Conservation (phyloP, 2,113 vertebrate genomes). For the Ursus arctos region DNA sequence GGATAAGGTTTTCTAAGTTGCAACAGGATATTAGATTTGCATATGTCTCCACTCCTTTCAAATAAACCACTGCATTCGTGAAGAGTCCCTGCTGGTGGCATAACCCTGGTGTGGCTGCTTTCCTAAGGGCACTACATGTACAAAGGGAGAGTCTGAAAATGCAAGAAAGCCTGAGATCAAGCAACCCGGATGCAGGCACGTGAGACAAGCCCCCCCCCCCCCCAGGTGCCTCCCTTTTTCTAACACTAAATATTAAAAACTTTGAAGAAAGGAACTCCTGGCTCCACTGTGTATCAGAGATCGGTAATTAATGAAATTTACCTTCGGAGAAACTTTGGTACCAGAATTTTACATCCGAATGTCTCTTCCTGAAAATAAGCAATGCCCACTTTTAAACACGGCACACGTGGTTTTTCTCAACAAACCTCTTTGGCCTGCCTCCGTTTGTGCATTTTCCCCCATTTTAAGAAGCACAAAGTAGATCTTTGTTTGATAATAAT, state of each 20-base stretch:
- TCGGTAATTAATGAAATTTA: neutral
- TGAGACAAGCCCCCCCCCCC: neutral
- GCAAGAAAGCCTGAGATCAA: neutral
- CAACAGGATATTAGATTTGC: neutral
- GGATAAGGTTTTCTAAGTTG: neutral
- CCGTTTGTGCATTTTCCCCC: neutral
- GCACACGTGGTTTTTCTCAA: neutral
- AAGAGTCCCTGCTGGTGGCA: neutral
- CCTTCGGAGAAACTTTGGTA: neutral
- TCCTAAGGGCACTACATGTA: accelerated
- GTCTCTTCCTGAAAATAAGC: neutral
- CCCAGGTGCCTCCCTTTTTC: neutral
- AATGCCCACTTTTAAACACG: constrained; percentile 1
- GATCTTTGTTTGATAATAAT: neutral
- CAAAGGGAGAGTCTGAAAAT: neutral
- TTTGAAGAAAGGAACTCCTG: neutral
- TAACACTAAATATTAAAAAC: neutral
- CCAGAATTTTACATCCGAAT: constrained; percentile 24
- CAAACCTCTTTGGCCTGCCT: neutral
- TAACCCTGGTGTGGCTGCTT: neutral
- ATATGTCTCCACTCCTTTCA: neutral
- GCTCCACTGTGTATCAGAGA: neutral
- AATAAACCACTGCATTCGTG: neutral
- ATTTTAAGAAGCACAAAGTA: neutral
- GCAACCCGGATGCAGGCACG: neutral